Base-by-base conservation (phyloP, 2,113 vertebrate species). In the Hippocampus barbouri region DNA sequence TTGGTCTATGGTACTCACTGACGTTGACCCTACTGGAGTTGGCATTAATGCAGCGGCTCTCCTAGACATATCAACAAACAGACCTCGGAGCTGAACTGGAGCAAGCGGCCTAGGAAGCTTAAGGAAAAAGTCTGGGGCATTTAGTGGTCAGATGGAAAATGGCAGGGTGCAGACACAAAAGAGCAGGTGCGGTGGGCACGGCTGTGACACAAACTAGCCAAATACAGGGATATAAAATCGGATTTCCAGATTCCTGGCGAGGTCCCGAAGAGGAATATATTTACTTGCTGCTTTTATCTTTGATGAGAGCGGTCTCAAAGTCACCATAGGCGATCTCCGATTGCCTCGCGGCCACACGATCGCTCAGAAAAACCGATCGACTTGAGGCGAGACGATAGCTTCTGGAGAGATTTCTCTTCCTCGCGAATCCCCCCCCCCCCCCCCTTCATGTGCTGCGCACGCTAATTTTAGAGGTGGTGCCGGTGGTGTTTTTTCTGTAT, bases 171-270 rank as follows among this genome's bases (percentile, higher is more conserved):
- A 66, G 64, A 66, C 64, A 66, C 64, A 66, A 66, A 66, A 66
- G 64, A 66, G 41, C 64, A 66, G 64, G 64, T 66, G 64, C 64
- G 64, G 64, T 66, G 64, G 64, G 64, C 64, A 66, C 47, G 64
- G 64, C 47, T 66, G 64, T 66, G 64, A 66, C 64, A 66, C 41
- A 66, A 66, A 66, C 64, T 47, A 91, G 80, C 87, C 75, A 81
- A 90, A 86, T 88, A 84, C 79, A 79, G 85, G 80, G 85, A 70
- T 84, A 79, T 85, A 86, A 90, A 91, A 91, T 91, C 87, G 73
- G 75, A 90, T 90, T 91, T 92, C 89, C 91, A 92, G 90, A 92
- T 91, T 92, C 90, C 84, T 91, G 87, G 83, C 89, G 60, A 47
- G 86, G 76, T 76, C 70, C 70, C 80, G 74, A 82, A 86, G 86